Base-by-base conservation (phyloP, 64 coral and sea anemone species). In the Montipora efflorescens region DNA sequence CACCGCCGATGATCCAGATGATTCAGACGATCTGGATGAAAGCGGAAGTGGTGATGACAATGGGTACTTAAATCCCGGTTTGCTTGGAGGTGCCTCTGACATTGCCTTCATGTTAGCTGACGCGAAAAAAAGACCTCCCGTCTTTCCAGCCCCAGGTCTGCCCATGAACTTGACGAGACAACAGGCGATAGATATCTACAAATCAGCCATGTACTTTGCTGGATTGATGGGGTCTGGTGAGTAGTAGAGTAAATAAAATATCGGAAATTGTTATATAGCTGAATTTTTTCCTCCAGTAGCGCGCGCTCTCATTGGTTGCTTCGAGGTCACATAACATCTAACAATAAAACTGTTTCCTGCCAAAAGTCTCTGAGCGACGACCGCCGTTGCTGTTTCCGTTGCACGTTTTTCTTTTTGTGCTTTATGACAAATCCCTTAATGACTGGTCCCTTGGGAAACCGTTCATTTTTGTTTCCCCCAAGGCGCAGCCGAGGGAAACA, bases 161-260 rank as follows among this genome's bases (percentile, higher is more conserved):
- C 82, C 82, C 3, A 49, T 69, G 82, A 86, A 86, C 16, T 86
- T 86, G 44, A 86, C 82, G 8, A 48, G 82, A 5, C 36, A 86
- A 67, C 82, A 86, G 19, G 82, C 82, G 5, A 46, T 86, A 47
- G 82, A 86, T 86, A 86, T 86, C 47, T 86, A 86, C 45, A 86
- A 86, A 86, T 86, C 82, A 86, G 82, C 82, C 25, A 71, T 86
- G 82, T 86, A 86, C 66, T 86, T 86, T 10, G 82, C 82, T 72
- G 82, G 82, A 16, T 50, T 86, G 36, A 49, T 86, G 59, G 44
- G 61, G 4, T 44, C 67, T 22, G 82, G 82, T 86, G 66, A 86
- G 82, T 86, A 8, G 59, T 46, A n/a, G 19, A 48, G 11, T 46
- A 4, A 67, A 3, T 14, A 16, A 64, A 28, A 28, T 28, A 28